These are phyloP conservation scores for Setipinna tenuifilis DNA, from an alignment of 2,797 vertebrate genomes.

Conservation along the genomic window DNA sequence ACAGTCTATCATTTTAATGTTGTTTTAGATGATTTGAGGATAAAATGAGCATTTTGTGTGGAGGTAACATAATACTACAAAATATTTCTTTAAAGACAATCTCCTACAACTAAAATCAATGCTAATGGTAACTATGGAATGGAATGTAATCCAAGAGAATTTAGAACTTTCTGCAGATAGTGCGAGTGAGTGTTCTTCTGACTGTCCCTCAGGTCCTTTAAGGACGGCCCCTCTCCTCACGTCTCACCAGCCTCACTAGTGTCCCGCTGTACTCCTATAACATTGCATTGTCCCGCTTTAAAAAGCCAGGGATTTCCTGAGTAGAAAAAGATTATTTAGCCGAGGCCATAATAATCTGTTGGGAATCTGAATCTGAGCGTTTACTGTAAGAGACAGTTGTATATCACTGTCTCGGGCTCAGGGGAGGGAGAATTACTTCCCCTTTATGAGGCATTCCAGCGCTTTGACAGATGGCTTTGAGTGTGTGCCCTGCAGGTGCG, in stretches of 20 bases:
- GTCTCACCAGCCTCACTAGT: not conserved
- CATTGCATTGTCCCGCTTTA: not conserved
- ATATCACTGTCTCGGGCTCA: conserved; percentile 11
- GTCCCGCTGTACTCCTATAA: not conserved
- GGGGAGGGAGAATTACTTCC: conserved; percentile 9
- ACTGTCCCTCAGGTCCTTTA: not conserved
- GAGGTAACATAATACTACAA: too few relatives aligned
- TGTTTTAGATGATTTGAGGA: too few relatives aligned
- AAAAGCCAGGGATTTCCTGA: not conserved
- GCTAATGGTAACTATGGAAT: too few relatives aligned
- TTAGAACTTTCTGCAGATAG: too few relatives aligned
- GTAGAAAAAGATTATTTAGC: not conserved
- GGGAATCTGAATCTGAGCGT: not conserved
- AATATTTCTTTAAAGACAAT: not conserved
- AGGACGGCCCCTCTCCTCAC: not conserved
- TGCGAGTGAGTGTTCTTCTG: not conserved
- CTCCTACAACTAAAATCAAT: too few relatives aligned
- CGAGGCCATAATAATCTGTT: not conserved
- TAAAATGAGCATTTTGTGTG: too few relatives aligned
- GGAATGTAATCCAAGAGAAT: too few relatives aligned
- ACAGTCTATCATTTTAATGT: too few relatives aligned
- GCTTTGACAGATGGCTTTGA: conserved; percentile 48
- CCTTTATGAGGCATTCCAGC: conserved; percentile 4
- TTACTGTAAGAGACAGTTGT: conserved; percentile 17
- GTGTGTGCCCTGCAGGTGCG: conserved; percentile 31